Conservation (phyloP, 2,797 vertebrate species). For the Phrynocephalus vlangalii region DNA sequence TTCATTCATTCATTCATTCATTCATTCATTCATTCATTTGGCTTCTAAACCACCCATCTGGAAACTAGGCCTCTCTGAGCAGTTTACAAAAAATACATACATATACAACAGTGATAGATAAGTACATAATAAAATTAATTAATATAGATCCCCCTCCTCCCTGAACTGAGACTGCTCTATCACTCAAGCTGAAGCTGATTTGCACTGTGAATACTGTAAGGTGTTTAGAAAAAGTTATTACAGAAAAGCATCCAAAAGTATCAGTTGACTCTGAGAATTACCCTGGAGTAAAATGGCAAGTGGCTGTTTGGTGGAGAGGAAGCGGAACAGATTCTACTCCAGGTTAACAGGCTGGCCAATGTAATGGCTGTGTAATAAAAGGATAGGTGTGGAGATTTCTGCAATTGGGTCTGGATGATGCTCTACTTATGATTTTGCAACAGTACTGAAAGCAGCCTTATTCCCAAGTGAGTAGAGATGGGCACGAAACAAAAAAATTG, state of each 20-base stretch:
- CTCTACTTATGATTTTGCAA: not conserved
- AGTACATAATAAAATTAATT: too few species aligned
- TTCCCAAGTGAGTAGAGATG: not conserved
- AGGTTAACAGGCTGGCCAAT: not conserved
- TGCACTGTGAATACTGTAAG: not conserved
- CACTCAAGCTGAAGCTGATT: not conserved
- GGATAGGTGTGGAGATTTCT: not conserved
- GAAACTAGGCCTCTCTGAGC: too few species aligned
- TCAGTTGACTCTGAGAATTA: not conserved
- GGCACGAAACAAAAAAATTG: too few species aligned
- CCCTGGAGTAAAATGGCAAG: not conserved
- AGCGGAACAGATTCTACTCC: not conserved
- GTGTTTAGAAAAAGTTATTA: not conserved
- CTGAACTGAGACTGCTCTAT: too few species aligned
- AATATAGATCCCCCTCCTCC: not conserved
- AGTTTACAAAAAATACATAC: too few species aligned
- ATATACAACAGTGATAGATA: too few species aligned
- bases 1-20: too few species aligned
- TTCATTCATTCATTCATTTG: too few species aligned
- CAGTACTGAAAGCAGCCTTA: not conserved
- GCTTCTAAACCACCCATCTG: too few species aligned
- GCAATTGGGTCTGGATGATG: not conserved
- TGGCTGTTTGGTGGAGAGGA: not conserved
- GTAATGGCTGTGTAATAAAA: not conserved
- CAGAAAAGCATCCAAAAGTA: not conserved